A percentile compares a stretch with the other conserved stretches of the same genome.
phyloP scores from a whole-genome alignment of 2,113 vertebrate genomes.

The Rhadina sibilatrix region DNA sequence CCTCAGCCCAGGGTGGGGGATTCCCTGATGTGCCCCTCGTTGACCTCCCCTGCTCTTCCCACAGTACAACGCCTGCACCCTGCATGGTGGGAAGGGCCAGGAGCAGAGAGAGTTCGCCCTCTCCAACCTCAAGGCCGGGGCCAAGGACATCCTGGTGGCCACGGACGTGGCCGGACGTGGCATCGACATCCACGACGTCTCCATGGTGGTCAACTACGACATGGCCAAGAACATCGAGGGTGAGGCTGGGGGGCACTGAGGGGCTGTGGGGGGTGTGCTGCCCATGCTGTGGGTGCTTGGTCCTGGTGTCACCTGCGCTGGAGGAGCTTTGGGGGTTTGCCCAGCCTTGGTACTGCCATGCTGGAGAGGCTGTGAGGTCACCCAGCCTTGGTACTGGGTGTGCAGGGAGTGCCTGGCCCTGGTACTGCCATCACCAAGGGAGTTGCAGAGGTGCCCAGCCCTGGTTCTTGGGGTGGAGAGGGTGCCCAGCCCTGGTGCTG shows the following conservation, averaged over 20 bases:
- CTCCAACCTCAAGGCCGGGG: constrained; percentile 96
- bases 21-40: rapidly evolving
- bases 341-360: neutral
- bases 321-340: neutral
- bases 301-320: neutral
- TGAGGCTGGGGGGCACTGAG: constrained; percentile 29
- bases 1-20: rapidly evolving
- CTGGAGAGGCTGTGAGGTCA: neutral
- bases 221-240: constrained; percentile 99
- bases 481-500: neutral
- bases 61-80: constrained; percentile 96
- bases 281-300: neutral
- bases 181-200: constrained; percentile 98
- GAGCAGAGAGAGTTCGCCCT: constrained; percentile 97
- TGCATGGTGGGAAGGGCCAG: constrained; percentile 97
- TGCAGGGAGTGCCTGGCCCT: too few relatives aligned
- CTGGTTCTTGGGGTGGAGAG: neutral
- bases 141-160: constrained; percentile 98
- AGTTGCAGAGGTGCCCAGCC: neutral
- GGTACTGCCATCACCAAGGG: neutral
- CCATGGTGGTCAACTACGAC: constrained; percentile 98
- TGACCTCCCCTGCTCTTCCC: neutral
- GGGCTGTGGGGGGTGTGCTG: neutral
- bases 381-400: neutral
- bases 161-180: constrained; percentile 96